Percentiles rank a stretch among this genome's conserved stretches.
Evolutionary conservation across 1,140 invertebrate genomes (phyloP).

Genomic region (Drosophila sp.): DNA sequence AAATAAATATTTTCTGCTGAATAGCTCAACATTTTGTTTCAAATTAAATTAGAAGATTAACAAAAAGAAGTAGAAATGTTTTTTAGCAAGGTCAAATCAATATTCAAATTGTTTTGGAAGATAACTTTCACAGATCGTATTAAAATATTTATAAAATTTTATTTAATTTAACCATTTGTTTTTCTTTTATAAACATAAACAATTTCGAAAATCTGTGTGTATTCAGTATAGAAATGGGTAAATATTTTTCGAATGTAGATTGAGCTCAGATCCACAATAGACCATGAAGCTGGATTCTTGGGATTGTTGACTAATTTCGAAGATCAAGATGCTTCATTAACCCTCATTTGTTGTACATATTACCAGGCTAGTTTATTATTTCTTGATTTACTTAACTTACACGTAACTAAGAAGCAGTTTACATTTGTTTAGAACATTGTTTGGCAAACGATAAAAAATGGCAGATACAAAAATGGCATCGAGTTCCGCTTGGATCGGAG

Average conservation of each 20-base stretch:
- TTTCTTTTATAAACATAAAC: constrained; percentile 63
- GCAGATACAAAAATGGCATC: constrained; percentile 78
- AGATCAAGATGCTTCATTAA: background rate
- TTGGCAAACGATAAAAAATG: constrained; percentile 54
- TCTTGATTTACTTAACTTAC: constrained; percentile 78
- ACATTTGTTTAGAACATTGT: constrained; percentile 74
- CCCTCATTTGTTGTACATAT: constrained; percentile 29
- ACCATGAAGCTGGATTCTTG: background rate
- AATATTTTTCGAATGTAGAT: background rate
- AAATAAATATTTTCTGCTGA: too few species aligned
- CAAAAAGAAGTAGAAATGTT: too few species aligned
- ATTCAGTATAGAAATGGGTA: constrained; percentile 3
- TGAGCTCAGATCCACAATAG: too few species aligned
- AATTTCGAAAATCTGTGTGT: constrained; percentile 46
- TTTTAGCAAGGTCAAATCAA: too few species aligned
- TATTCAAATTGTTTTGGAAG: too few species aligned
- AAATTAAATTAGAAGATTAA: too few species aligned
- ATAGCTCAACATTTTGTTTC: too few species aligned
- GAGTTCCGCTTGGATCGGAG: constrained; percentile 45
- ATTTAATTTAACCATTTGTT: constrained; percentile 65
- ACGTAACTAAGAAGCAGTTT: constrained; percentile 78
- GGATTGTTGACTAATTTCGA: background rate
- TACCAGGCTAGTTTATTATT: constrained; percentile 78
- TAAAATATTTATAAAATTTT: constrained; percentile 42
- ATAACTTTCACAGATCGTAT: too few species aligned